Percentiles rank a stretch among this genome's conserved stretches.
Conservation (phyloP, 2,888 invertebrate species). For the Acleris cristana region DNA sequence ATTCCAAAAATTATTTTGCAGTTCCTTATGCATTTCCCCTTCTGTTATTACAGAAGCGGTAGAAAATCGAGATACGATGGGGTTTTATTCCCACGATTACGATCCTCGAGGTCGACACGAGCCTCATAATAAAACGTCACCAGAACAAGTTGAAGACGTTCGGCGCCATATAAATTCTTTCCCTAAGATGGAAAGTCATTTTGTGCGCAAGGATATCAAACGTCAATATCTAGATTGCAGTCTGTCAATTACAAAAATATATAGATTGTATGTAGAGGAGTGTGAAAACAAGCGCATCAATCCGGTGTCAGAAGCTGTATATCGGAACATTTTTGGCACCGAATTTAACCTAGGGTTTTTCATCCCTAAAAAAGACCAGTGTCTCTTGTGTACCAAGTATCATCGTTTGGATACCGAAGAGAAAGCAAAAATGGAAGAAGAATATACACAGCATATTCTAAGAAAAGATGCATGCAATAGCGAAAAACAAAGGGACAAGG, state of each 20-base stretch:
- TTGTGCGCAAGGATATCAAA: constrained; percentile 16
- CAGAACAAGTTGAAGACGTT: constrained; percentile 14
- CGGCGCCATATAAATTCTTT: constrained; percentile 18
- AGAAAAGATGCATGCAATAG: not conserved
- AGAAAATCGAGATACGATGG: constrained; percentile 10
- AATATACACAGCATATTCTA: not conserved
- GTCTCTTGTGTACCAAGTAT: not conserved
- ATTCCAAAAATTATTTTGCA: constrained; percentile 26
- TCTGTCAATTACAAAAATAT: constrained; percentile 15
- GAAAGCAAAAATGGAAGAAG: not conserved
- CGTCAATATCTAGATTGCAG: constrained; percentile 15
- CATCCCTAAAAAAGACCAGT: constrained; percentile 1
- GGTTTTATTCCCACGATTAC: not conserved
- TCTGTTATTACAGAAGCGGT: constrained; percentile 21
- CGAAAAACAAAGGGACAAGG: not conserved
- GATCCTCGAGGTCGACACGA: constrained; percentile 10
- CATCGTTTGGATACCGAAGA: not conserved
- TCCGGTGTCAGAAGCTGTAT: not conserved
- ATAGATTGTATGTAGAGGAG: constrained; percentile 8
- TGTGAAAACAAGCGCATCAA: not conserved
- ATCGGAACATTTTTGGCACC: not conserved
- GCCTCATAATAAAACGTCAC: constrained; percentile 17
- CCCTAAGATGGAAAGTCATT: constrained; percentile 26
- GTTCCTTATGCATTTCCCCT: constrained; percentile 7
- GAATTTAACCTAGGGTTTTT: constrained; percentile 1